Base-by-base conservation (phyloP, 92 coral and sea anemone genomes). In the Bergia sp. region DNA sequence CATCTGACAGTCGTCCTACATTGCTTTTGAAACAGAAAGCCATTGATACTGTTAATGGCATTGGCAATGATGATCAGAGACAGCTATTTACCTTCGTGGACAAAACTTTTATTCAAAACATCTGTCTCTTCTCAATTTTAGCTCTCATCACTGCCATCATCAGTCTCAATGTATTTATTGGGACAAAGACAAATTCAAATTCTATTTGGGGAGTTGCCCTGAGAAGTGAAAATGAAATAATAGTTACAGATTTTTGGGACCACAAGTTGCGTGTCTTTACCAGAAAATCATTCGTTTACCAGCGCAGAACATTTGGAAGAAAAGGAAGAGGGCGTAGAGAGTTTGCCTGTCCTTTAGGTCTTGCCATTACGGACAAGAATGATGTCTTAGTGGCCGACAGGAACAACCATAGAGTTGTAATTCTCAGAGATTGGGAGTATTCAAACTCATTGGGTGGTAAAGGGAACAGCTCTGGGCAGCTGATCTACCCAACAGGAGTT, bases 401-500 rank as follows among this genome's bases (percentile, higher is more conserved):
- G 80, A 76, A 76, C 80, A 76, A 76, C 23, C 80, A 76, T 15
- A 76, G 80, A 21, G 37, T 76, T 8, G 36, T 40, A 44, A 8
- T 76, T 18, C 47, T 76, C 49, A 40, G 18, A 76, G 53, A 76
- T 0, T 13, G 49, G 76, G 16, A 6, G 9, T 72, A 36, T 72
- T 39, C 40, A 16, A 72, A n/a, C 20, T 76, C 49, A 1, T 76
- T 76, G 0, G 80, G 80, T 43, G 49, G 37, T 37, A 42, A 38
- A 42, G 80, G 80, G 6, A 76, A 55, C 49, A 44, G 53, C 2
- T 12, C 23, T 16, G 80, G 53, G 2, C 38, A 44, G 49, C 11
- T 76, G 29, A 55, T 76, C 10, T 76, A 76, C 40, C 80, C 80
- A 76, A 40, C 80, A 40, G 80, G 53, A 43, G 57, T 76, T n/a